A percentile compares a stretch with the other conserved stretches of the same genome.
Conservation (phyloP, 1,140 invertebrate species). For the Drosophila sucinea region DNA sequence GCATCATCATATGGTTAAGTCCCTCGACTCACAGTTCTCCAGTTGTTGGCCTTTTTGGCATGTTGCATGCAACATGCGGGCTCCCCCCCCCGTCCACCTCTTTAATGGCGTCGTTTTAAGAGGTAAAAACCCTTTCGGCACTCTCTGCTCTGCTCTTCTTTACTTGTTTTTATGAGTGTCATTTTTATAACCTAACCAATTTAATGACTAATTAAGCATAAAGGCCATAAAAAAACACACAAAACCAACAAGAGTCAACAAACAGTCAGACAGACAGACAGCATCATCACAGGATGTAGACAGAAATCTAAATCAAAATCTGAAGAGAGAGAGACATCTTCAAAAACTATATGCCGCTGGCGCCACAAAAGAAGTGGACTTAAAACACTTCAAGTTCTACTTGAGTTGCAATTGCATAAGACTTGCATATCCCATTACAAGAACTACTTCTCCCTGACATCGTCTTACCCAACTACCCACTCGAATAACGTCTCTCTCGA, state of each 20-base stretch:
- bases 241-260: conserved; percentile 22
- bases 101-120: conserved; percentile 79
- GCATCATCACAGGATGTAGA: conserved; percentile 17
- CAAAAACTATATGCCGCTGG: conserved; percentile 7
- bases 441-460: not conserved
- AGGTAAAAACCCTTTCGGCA: conserved; percentile 40
- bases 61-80: conserved; percentile 66
- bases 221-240: conserved; percentile 59
- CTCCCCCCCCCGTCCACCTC: conserved; percentile 9
- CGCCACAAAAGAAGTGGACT: conserved; percentile 12
- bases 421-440: conserved; percentile 21
- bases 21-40: conserved; percentile 8
- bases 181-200: conserved; percentile 69
- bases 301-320: conserved; percentile 24
- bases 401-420: conserved; percentile 12
- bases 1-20: conserved; percentile 33
- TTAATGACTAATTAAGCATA: conserved; percentile 77
- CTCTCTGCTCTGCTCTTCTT: conserved; percentile 14
- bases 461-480: not conserved
- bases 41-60: conserved; percentile 51
- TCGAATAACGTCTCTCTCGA: not conserved
- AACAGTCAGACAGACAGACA: not conserved
- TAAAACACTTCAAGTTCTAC: conserved; percentile 8
- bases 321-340: conserved; percentile 9
- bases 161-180: conserved; percentile 65